Evolutionary conservation across 2,113 vertebrate genomes (phyloP).

Genomic region (Crotalus viridis): DNA sequence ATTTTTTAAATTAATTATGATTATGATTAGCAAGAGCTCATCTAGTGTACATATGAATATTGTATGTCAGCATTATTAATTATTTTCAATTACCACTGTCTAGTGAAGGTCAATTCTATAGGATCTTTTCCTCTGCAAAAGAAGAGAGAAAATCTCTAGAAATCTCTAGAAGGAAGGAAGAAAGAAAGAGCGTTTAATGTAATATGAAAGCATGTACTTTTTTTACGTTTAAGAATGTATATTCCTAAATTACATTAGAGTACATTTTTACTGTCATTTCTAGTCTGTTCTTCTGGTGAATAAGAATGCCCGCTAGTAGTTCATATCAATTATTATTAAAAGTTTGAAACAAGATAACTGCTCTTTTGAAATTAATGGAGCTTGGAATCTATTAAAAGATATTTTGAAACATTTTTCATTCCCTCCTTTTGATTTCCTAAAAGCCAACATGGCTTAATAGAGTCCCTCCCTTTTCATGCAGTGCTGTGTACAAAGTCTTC

Average conservation of each 20-base stretch:
- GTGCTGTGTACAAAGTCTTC: not conserved
- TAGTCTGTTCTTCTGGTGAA: not conserved
- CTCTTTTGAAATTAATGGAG: conserved; percentile 38
- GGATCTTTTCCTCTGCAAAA: not conserved
- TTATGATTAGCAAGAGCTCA: not conserved
- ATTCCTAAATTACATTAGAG: not conserved
- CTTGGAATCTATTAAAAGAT: conserved; percentile 27
- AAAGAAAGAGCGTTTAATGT: not conserved
- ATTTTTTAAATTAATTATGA: not conserved
- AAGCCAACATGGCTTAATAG: conserved; percentile 6
- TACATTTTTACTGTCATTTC: not conserved
- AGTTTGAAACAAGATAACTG: conserved; percentile 16
- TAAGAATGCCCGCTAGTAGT: not conserved
- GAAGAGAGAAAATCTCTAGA: not conserved
- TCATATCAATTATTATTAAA: not conserved
- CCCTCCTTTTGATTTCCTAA: conserved; percentile 17
- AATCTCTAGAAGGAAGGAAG: no score
- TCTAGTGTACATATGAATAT: not conserved
- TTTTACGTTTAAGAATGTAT: not conserved
- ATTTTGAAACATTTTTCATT: conserved; percentile 15
- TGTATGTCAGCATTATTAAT: not conserved
- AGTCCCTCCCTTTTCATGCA: conserved; percentile 38
- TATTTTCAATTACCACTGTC: not conserved
- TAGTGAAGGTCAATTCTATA: not conserved
- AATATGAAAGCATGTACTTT: not conserved